Evolutionary conservation across 2,888 invertebrate species (phyloP), one percentile per base, ranked within the genome.

Genomic region (Ornithoptera priamus): DNA sequence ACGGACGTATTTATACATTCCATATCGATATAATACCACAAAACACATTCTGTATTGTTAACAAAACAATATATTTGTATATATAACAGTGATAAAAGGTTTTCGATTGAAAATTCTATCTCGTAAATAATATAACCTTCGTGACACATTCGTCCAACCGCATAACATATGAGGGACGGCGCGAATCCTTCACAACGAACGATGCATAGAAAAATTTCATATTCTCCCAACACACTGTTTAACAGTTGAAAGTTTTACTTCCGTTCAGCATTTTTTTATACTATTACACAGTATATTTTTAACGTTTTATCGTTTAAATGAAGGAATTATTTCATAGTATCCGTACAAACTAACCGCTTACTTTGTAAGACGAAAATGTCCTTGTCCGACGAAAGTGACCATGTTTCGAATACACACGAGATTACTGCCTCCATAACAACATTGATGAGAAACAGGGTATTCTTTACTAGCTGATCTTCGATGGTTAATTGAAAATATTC

Each of bases 31-130:
- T 30, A 30, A 10, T 39, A 10, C 1, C 7, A 39, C 39, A 39
- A 39, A 10, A 39, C 39, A 39, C 8, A 39, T 39, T 39, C 8
- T 39, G 39, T 50, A 17, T 18, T 50, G 17, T 50, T 2, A 50
- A 50, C 50, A 18, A 50, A 50, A 17, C 18, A 50, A 50, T 18
- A 17, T 15, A 46, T 30, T 4, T 30, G 46, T 46, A 46, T 15
- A 10, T 5, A 50, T 18, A 20, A 3, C 57, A 7, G 4, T 57
- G 57, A 57, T 6, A 57, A 57, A 30, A 57, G 10, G n/a, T 57
- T 57, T 57, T n/a, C 39, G 67, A 67, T 67, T 67, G 67, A 62
- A 67, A 67, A 67, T 62, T 67, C 61, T 56, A 57, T 67, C 62
- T 56, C 56, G 56, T 67, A 62, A 67, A 53, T 67, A 39, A 39